A percentile compares a stretch with the other conserved stretches of the same genome.
Evolutionary conservation across 2,797 vertebrate genomes (phyloP).

Genomic region (Gambusia yucatana): DNA sequence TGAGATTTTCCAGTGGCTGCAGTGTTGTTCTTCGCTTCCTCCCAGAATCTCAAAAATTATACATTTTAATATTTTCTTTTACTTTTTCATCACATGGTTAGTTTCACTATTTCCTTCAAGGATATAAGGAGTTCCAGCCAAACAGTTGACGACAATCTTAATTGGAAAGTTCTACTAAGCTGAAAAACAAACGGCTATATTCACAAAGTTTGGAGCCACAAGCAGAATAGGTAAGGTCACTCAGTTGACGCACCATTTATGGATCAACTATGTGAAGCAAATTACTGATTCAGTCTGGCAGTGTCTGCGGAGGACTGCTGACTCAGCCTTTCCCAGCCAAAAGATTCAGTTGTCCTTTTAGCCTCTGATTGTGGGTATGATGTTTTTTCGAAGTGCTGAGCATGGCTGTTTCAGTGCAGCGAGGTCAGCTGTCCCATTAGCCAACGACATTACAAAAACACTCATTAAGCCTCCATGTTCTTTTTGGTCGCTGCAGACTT

Average conservation of each 20-base stretch:
- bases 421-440: constrained; percentile 74
- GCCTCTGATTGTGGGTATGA: constrained; percentile 56
- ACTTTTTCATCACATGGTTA: background rate
- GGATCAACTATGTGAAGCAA: background rate
- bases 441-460: constrained; percentile 66
- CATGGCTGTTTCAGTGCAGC: constrained; percentile 46
- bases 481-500: constrained; percentile 40
- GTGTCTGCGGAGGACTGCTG: constrained; percentile 46
- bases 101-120: background rate
- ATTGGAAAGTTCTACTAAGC: background rate
- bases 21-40: background rate
- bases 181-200: background rate
- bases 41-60: background rate
- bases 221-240: constrained; percentile 18
- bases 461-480: constrained; percentile 72
- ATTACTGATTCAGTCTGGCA: background rate
- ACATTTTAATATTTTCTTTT: background rate
- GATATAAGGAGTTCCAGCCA: background rate
- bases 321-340: constrained; percentile 52
- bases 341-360: constrained; percentile 61
- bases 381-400: constrained; percentile 68
- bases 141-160: background rate
- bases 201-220: constrained; percentile 14
- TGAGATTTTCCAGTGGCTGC: background rate
- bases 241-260: constrained; percentile 25